phyloP scores from a whole-genome alignment of 2,797 vertebrate species.

The Dipus sagitta region DNA sequence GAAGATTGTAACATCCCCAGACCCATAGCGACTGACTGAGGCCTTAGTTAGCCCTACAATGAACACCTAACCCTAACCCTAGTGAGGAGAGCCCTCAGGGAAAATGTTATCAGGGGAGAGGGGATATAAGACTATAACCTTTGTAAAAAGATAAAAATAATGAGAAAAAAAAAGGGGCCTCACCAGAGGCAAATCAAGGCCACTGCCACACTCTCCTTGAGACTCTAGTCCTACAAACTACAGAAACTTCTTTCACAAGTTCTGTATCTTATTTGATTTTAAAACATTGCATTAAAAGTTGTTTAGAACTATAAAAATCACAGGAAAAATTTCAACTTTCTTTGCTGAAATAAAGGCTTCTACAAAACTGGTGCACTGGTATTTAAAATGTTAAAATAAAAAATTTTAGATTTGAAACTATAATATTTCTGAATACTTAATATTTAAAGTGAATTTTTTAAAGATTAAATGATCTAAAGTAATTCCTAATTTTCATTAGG shows the following conservation, averaged over 20 bases:
- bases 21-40: no score
- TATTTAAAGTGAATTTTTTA: neutral
- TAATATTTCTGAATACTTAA: neutral
- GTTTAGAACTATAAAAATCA: neutral
- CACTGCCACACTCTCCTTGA: neutral
- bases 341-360: constrained; percentile 2
- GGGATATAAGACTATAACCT: no score
- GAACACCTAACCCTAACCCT: no score
- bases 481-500: neutral
- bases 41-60: no score
- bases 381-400: neutral
- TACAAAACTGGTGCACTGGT: neutral
- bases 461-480: constrained; percentile 21
- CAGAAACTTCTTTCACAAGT: neutral
- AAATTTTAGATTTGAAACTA: neutral
- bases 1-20: no score
- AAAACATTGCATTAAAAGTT: neutral
- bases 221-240: neutral
- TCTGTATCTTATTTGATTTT: neutral
- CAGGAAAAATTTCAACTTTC: neutral
- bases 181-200: neutral
- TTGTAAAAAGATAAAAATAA: no score
- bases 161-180: no score
- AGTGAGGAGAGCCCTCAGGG: no score
- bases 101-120: no score